Evolutionary conservation across 2,113 vertebrate genomes (phyloP).

Genomic region (Corythoichthys intestinalis): DNA sequence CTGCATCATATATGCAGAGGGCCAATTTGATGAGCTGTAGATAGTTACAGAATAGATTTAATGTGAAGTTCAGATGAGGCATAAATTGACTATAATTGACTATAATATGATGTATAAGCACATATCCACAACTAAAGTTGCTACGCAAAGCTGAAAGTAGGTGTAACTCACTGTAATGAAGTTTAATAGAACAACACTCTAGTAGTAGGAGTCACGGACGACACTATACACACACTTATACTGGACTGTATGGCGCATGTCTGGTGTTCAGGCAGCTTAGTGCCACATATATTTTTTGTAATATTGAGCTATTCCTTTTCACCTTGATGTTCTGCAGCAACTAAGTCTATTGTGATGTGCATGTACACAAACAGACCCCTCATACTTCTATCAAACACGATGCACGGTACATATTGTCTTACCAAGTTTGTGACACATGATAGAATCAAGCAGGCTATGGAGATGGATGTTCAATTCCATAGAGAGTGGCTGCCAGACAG

Average conservation of each 20-base stretch:
- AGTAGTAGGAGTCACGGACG: neutral
- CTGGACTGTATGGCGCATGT: neutral
- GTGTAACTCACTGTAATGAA: constrained; percentile 16
- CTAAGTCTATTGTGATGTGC: constrained; percentile 49
- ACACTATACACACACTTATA: constrained; percentile 11
- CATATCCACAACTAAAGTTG: constrained; percentile 4
- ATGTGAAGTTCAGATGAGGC: constrained; percentile 2
- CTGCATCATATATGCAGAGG: constrained; percentile 6
- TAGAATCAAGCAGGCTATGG: constrained; percentile 53
- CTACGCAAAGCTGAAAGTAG: constrained; percentile 6
- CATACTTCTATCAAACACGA: constrained; percentile 1
- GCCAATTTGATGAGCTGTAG: constrained; percentile 6
- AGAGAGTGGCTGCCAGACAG: constrained; percentile 54
- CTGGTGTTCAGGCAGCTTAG: constrained; percentile 29
- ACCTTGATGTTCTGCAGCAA: constrained; percentile 60
- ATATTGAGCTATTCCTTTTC: constrained; percentile 56
- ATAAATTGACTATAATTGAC: constrained; percentile 7
- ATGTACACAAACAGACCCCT: constrained; percentile 17
- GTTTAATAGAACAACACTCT: constrained; percentile 16
- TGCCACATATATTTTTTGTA: constrained; percentile 58
- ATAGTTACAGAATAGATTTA: constrained; percentile 2
- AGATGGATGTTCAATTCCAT: constrained; percentile 62
- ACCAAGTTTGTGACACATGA: constrained; percentile 54
- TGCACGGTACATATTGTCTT: constrained; percentile 50
- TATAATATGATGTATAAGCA: neutral